phyloP scores from a whole-genome alignment of 2,888 invertebrate genomes.

The Lathronympha strigana region DNA sequence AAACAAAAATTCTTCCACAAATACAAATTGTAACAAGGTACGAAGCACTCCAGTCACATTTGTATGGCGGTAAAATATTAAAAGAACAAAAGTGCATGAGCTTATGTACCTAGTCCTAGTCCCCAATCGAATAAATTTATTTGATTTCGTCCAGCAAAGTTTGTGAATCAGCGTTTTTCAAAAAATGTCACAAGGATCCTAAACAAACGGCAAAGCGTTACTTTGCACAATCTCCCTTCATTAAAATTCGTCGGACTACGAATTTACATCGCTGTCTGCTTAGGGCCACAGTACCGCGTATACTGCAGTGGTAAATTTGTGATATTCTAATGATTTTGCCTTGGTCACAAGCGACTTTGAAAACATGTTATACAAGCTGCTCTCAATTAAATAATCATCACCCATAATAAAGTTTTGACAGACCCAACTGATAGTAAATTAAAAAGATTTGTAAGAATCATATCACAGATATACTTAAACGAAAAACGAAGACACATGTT shows the following conservation, averaged over 20 bases:
- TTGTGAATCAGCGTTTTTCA: slow-evolving; percentile 38
- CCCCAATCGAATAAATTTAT: slow-evolving; percentile 26
- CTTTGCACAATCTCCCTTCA: slow-evolving; percentile 41
- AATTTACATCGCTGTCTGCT: slow-evolving; percentile 38
- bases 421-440: no score
- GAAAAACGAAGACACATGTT: no score
- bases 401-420: no score
- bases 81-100: neutral
- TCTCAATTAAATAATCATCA: no score
- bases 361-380: no score
- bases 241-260: slow-evolving; percentile 41
- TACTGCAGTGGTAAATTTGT: neutral
- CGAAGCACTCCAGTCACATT: no score
- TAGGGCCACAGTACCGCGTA: slow-evolving; percentile 8
- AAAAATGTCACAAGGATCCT: slow-evolving; percentile 38
- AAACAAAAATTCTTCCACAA: no score
- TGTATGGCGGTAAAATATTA: neutral
- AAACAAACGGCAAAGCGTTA: slow-evolving; percentile 40
- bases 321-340: no score
- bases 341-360: no score
- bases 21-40: no score
- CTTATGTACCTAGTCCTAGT: neutral
- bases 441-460: no score
- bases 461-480: no score
- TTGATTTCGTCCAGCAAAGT: slow-evolving; percentile 17